phyloP scores from a whole-genome alignment of 2,888 invertebrate species.

The Euplagia quadripunctaria region DNA sequence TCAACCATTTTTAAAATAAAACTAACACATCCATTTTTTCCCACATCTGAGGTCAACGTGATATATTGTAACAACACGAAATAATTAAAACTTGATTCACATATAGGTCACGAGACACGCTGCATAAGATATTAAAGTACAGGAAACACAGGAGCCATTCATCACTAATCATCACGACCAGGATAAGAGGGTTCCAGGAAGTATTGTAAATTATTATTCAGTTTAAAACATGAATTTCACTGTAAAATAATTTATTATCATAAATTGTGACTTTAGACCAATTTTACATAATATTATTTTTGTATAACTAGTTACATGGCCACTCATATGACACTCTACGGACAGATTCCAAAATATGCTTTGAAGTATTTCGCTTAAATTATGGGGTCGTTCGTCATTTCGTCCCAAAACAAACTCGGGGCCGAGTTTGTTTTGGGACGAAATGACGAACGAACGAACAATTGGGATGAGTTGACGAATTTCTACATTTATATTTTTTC shows the following conservation, averaged over 20 bases:
- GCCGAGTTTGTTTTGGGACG: too few relatives aligned
- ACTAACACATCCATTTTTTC: constrained; percentile 16
- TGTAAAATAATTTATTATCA: not conserved
- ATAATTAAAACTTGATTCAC: constrained; percentile 64
- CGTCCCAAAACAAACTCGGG: too few relatives aligned
- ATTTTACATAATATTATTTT: too few relatives aligned
- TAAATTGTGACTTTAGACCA: not conserved
- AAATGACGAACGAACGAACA: too few relatives aligned
- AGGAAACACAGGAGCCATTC: not conserved
- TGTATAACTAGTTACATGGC: too few relatives aligned
- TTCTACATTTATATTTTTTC: too few relatives aligned
- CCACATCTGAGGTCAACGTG: constrained; percentile 47
- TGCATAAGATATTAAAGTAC: not conserved
- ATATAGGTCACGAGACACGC: constrained; percentile 64
- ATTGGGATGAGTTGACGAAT: too few relatives aligned
- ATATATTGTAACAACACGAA: constrained; percentile 60
- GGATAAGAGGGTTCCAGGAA: constrained; percentile 8
- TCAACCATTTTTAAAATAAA: not conserved
- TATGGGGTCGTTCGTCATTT: too few relatives aligned
- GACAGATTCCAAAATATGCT: too few relatives aligned
- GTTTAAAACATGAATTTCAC: not conserved
- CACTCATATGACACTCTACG: too few relatives aligned
- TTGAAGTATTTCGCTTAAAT: too few relatives aligned
- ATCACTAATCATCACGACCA: constrained; percentile 14
- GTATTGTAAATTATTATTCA: constrained; percentile 1